A percentile compares a stretch with the other conserved stretches of the same genome.
These are phyloP conservation scores for Drepana arcuata DNA, from an alignment of 1,140 invertebrate genomes.

Conservation along the genomic window DNA sequence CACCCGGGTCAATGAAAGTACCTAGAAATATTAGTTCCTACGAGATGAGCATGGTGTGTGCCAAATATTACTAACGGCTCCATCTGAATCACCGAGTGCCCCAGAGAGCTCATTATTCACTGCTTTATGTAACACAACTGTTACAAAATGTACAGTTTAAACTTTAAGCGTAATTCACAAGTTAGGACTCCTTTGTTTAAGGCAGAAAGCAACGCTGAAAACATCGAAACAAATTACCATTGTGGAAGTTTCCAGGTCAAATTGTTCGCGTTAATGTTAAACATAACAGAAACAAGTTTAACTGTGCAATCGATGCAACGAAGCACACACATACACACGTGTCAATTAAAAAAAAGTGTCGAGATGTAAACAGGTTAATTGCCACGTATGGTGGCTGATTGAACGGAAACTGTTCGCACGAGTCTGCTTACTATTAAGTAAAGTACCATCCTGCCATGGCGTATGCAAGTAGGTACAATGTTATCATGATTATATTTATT, in stretches of 20 bases:
- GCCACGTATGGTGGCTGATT: conserved; percentile 16
- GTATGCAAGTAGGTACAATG: too few species aligned
- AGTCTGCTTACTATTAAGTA: conserved; percentile 7
- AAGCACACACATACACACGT: conserved; percentile 4
- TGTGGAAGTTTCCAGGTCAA: conserved; percentile 38
- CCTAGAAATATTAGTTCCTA: too few species aligned
- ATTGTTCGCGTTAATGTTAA: conserved; percentile 12
- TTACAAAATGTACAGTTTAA: conserved; percentile 61
- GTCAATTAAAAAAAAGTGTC: conserved; percentile 3
- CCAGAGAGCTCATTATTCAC: conserved; percentile 24
- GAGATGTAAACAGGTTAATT: conserved; percentile 11
- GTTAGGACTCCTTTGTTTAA: conserved; percentile 40
- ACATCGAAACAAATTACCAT: conserved; percentile 30
- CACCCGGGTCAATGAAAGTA: too few species aligned
- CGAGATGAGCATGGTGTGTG: too few species aligned
- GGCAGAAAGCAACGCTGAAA: conserved; percentile 26
- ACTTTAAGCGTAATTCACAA: conserved; percentile 41
- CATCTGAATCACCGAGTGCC: conserved; percentile 29
- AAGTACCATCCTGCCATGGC: too few species aligned
- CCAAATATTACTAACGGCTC: conserved; percentile 40
- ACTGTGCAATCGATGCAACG: conserved; percentile 2
- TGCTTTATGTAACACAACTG: conserved; percentile 58
- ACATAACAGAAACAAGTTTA: conserved; percentile 4
- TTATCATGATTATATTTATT: too few species aligned
- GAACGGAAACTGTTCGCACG: conserved; percentile 14